Percentiles rank a stretch among this genome's conserved stretches.
Conservation (phyloP, 2,888 invertebrate genomes). For the Diarsia brunnea region DNA sequence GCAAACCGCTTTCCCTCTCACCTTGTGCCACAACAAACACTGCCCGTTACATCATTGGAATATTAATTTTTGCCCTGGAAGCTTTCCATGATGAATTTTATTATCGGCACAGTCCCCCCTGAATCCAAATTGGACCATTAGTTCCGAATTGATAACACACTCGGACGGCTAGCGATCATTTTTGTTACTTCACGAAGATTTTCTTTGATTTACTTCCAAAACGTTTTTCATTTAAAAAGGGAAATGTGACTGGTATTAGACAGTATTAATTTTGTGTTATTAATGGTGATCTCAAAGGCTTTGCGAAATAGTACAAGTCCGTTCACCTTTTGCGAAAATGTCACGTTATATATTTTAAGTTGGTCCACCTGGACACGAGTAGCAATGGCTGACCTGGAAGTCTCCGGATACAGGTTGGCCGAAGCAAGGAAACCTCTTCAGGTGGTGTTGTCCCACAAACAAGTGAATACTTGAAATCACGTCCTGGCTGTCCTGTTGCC, state of each 20-base stretch:
- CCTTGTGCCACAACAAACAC: conserved; percentile 70
- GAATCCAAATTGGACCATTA: conserved; percentile 90
- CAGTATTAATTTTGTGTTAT: conserved; percentile 25
- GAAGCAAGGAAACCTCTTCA: too few species aligned
- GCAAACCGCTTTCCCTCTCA: conserved; percentile 17
- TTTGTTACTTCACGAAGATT: conserved; percentile 67
- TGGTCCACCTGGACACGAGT: too few species aligned
- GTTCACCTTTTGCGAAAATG: not conserved
- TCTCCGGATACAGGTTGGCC: too few species aligned
- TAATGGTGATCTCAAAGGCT: conserved; percentile 17
- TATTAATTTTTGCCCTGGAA: conserved; percentile 89
- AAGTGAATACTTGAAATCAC: too few species aligned
- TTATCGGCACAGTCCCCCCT: conserved; percentile 84
- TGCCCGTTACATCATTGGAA: conserved; percentile 88
- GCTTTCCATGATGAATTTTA: conserved; percentile 89
- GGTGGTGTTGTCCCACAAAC: too few species aligned
- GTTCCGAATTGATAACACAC: conserved; percentile 88
- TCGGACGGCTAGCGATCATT: conserved; percentile 76
- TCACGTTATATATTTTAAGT: not conserved
- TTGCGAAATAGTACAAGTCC: not conserved
- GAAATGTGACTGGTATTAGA: conserved; percentile 70
- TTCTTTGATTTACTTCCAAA: conserved; percentile 63
- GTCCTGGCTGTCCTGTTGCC: too few species aligned
- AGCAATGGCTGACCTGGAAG: too few species aligned
- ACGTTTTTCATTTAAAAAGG: conserved; percentile 68